Evolutionary conservation across 2,888 invertebrate genomes (phyloP).

Genomic region (Microplitis deprimator): DNA sequence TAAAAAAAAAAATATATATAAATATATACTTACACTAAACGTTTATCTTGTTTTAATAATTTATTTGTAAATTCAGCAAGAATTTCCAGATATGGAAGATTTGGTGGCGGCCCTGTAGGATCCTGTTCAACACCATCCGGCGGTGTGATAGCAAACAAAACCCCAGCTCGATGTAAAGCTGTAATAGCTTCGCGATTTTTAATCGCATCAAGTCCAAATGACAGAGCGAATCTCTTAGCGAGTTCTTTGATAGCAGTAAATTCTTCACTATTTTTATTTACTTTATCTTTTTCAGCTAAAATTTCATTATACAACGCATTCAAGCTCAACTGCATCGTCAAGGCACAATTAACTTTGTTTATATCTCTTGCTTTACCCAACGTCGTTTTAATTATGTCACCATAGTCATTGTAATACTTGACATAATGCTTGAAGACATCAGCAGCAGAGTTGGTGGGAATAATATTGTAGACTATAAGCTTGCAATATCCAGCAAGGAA

Average conservation of each 20-base stretch:
- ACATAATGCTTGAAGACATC: slow-evolving; percentile 98
- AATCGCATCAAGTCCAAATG: slow-evolving; percentile 96
- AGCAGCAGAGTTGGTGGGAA: slow-evolving; percentile 92
- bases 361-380: slow-evolving; percentile 97
- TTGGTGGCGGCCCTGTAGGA: slow-evolving; percentile 86
- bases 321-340: slow-evolving; percentile 93
- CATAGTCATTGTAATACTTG: slow-evolving; percentile 98
- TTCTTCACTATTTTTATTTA: slow-evolving; percentile 83
- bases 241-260: slow-evolving; percentile 95
- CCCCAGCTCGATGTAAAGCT: slow-evolving; percentile 94
- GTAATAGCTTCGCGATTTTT: slow-evolving; percentile 98
- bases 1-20: slow-evolving; percentile 10
- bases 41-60: slow-evolving; percentile 95
- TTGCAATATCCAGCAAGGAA: slow-evolving; percentile 98
- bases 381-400: slow-evolving; percentile 98
- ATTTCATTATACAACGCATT: slow-evolving; percentile 89
- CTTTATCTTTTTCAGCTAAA: slow-evolving; percentile 68
- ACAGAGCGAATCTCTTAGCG: slow-evolving; percentile 95
- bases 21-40: slow-evolving; percentile 79
- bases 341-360: slow-evolving; percentile 95
- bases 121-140: slow-evolving; percentile 78
- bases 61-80: slow-evolving; percentile 97
- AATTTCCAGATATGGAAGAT: slow-evolving; percentile 94
- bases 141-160: slow-evolving; percentile 86
- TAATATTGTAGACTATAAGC: slow-evolving; percentile 96